A percentile compares a stretch with the other conserved stretches of the same genome.
These are phyloP conservation scores for Regulus satrapa DNA, from an alignment of 2,113 vertebrate genomes.

Conservation along the genomic window DNA sequence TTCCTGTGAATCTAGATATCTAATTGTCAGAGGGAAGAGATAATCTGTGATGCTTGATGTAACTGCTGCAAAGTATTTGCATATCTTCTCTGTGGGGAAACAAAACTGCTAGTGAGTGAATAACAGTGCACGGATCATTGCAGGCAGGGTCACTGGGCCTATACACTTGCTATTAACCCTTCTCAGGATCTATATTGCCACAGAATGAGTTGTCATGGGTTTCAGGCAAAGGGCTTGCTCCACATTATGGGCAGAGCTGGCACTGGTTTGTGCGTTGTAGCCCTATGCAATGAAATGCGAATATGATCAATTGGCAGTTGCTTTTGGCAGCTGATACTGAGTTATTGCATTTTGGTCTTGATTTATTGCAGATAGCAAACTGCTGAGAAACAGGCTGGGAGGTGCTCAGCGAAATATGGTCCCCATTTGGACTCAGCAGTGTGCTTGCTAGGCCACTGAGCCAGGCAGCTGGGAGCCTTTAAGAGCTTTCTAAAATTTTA, in stretches of 20 bases:
- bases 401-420: not conserved
- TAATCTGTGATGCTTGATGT: slow-evolving; percentile 50
- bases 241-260: not conserved
- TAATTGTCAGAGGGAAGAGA: slow-evolving; percentile 20
- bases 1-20: not conserved
- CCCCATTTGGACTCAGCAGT: not conserved
- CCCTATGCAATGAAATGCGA: not conserved
- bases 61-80: slow-evolving; percentile 60
- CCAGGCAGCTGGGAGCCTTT: slow-evolving; percentile 9
- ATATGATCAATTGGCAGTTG: not conserved
- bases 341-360: not conserved
- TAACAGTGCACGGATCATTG: slow-evolving; percentile 49
- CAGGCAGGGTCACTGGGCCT: slow-evolving; percentile 59
- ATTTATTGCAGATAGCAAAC: slow-evolving; percentile 16
- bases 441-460: not conserved
- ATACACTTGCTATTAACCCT: slow-evolving; percentile 55
- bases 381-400: not conserved
- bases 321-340: not conserved
- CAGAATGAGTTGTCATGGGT: slow-evolving; percentile 31
- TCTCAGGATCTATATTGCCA: slow-evolving; percentile 36
- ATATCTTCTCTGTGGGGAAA: slow-evolving; percentile 60
- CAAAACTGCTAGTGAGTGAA: slow-evolving; percentile 44
- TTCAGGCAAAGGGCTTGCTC: slow-evolving; percentile 52
- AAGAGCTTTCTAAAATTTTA: slow-evolving; percentile 14
- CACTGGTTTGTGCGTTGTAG: not conserved